Base-by-base conservation (phyloP, 2,888 invertebrate species). In the Melipona beecheii region DNA sequence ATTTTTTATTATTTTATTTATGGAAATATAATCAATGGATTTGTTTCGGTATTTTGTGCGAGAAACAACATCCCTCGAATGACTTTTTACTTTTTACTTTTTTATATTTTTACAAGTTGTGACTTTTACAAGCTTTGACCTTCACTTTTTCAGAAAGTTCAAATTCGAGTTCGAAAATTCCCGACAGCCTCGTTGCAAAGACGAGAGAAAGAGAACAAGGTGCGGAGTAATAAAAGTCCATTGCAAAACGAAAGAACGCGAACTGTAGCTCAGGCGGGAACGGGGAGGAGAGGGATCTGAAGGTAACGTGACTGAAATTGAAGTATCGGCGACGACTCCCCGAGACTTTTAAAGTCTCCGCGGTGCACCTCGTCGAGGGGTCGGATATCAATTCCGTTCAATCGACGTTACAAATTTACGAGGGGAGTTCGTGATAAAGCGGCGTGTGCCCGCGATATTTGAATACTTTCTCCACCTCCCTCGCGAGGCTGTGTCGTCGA, bases 361-460 rank as follows among this genome's bases (percentile, higher is more conserved):
- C 13, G 24, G 27, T 27, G 27, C 27, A 19, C 9, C 68, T 4
- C 15, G 52, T 17, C 66, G 1, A 11, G 66, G 27, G 17, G 9
- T 43, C 5, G 27, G 17, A 52, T 68, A 68, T 43, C 58, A 21
- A 74, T 66, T 52, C 68, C 27, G 60, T 36, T 31, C 62, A 27
- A 62, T 75, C 21, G 75, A 49, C 60, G 27, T 62, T 54, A 36
- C 62, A 43, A 68, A 78, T 75, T 75, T 62, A 68, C 52, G 49
- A 65, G 21, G 31, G 27, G 43, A 54, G 24, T 31, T 72, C 21
- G 54, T 54, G 24, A 68, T 73, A 56, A 80, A 69, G 60, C 31
- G 17, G n/a, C 73, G 49, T 36, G 27, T 43, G 9, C n/a, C 4
- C n/a, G 5, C 73, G 62, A 73, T 73, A 73, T 56, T 79, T 80